A percentile compares a stretch with the other conserved stretches of the same genome.
These are phyloP conservation scores for Stomatorhinus walkeri DNA, from an alignment of 2,797 vertebrate species.

Conservation along the genomic window DNA sequence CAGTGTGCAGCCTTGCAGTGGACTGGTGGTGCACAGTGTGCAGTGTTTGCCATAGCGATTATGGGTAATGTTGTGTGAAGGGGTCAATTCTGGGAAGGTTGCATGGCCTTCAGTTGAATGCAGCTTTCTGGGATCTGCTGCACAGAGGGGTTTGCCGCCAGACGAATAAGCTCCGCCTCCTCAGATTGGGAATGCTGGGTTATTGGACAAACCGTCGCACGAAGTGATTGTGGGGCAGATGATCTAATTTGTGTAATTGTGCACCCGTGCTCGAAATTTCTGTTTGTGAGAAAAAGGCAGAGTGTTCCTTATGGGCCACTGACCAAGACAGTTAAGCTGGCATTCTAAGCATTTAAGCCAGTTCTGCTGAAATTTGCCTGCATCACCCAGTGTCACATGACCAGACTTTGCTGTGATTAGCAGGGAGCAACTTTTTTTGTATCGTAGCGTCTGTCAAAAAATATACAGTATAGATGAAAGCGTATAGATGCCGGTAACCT, in stretches of 20 bases:
- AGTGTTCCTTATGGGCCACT: constrained; percentile 8
- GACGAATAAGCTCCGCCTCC: not conserved
- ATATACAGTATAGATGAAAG: not conserved
- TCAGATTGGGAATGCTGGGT: not conserved
- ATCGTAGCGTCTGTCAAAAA: not conserved
- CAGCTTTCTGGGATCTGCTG: not conserved
- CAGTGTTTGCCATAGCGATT: not conserved
- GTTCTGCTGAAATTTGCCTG: not conserved
- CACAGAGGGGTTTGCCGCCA: not conserved
- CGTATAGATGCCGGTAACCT: constrained; percentile 19
- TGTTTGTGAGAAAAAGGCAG: not conserved
- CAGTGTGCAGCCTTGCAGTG: not conserved
- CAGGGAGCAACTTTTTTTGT: not conserved
- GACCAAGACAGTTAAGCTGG: constrained; percentile 12
- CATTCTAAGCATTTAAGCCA: constrained; percentile 3
- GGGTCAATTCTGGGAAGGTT: not conserved
- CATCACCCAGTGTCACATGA: not conserved
- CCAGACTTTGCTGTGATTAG: constrained; percentile 20
- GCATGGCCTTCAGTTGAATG: not conserved
- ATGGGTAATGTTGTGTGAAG: not conserved
- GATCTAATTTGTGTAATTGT: not conserved
- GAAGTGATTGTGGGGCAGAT: not conserved
- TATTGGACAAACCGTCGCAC: not conserved
- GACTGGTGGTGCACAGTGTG: not conserved
- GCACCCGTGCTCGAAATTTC: not conserved